Evolutionary conservation across 1,140 invertebrate genomes (phyloP).

Genomic region (Gryon sp.): DNA sequence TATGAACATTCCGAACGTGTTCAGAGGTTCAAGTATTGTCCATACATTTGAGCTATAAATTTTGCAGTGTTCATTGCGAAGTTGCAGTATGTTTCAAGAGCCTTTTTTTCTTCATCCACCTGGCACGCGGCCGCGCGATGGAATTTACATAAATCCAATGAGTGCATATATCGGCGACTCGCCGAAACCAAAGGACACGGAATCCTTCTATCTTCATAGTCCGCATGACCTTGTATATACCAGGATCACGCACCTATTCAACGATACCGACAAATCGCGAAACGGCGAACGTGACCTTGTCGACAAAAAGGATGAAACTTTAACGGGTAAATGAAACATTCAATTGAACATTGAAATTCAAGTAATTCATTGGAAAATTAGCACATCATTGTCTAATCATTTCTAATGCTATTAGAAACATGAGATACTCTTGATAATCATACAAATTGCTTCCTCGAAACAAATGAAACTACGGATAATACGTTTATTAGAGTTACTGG

Average conservation of each 20-base stretch:
- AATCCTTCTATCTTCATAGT: constrained; percentile 91
- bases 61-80: constrained; percentile 71
- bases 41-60: too few species aligned
- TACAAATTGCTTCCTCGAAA: too few species aligned
- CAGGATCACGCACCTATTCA: constrained; percentile 89
- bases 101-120: constrained; percentile 79
- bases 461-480: too few species aligned
- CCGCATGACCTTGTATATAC: constrained; percentile 88
- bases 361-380: too few species aligned
- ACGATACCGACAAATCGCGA: constrained; percentile 68
- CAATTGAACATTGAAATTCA: too few species aligned
- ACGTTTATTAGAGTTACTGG: too few species aligned
- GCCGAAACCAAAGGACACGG: constrained; percentile 76
- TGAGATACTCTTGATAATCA: too few species aligned
- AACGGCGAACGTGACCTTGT: constrained; percentile 64
- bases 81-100: constrained; percentile 78
- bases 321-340: constrained; percentile 76
- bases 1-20: too few species aligned
- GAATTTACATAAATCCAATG: constrained; percentile 90
- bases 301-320: constrained; percentile 75
- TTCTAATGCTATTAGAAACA: too few species aligned
- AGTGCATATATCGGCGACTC: constrained; percentile 75
- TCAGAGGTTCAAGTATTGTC: too few species aligned
- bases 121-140: constrained; percentile 83
- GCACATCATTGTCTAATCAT: too few species aligned